Percentiles rank a stretch among this genome's conserved stretches.
Conservation (phyloP, 2,797 vertebrate species). For the Diglossa cyanea region DNA sequence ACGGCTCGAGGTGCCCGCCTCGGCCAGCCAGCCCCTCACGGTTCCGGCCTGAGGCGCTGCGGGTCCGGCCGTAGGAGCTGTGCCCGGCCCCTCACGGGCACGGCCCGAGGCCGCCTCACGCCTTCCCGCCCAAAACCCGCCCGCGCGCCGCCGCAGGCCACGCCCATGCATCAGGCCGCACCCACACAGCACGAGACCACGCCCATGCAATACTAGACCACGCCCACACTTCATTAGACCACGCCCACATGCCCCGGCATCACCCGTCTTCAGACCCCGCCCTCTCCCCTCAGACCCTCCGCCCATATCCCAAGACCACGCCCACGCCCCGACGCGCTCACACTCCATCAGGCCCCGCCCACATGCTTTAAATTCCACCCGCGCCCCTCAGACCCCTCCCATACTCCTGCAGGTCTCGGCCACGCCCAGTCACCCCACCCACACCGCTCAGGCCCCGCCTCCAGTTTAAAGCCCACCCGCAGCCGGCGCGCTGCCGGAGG, state of each 20-base stretch:
- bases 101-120: not conserved
- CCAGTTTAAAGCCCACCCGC: accelerated
- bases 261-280: not conserved
- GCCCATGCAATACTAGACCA: not conserved
- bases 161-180: not conserved
- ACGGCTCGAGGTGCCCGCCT: accelerated
- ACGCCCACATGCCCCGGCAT: accelerated
- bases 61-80: accelerated
- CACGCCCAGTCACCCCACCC: no score
- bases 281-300: not conserved
- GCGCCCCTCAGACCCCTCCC: not conserved
- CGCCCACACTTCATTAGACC: not conserved
- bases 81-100: not conserved
- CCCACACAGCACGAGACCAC: not conserved
- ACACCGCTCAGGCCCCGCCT: not conserved
- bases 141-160: not conserved
- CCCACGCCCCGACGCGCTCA: accelerated
- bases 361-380: accelerated
- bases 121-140: not conserved
- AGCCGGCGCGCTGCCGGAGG: not conserved
- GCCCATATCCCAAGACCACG: accelerated
- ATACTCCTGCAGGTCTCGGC: accelerated
- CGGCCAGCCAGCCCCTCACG: not conserved
- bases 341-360: not conserved
- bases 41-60: not conserved